Evolutionary conservation across 2,888 invertebrate species (phyloP).

Genomic region (Erebia epiphron): DNA sequence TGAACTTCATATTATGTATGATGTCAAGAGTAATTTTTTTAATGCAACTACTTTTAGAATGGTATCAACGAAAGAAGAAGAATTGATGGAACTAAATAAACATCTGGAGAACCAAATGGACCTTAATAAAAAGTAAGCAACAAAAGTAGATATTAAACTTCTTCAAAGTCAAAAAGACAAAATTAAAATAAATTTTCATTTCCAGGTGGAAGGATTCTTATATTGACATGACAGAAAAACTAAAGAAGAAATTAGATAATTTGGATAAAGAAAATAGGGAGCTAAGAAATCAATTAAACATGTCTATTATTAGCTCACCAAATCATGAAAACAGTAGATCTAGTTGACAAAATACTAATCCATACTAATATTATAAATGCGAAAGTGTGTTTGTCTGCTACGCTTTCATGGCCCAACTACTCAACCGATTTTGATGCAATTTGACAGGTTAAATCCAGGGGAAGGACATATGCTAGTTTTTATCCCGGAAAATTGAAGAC

Average conservation of each 20-base stretch:
- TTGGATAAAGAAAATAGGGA: slow-evolving; percentile 80
- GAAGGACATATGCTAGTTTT: too few relatives aligned
- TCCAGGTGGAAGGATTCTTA: slow-evolving; percentile 86
- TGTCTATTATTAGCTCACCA: slow-evolving; percentile 51
- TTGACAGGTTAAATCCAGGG: too few relatives aligned
- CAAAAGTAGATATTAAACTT: not conserved
- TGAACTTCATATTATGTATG: not conserved
- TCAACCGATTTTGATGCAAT: too few relatives aligned
- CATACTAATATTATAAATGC: too few relatives aligned
- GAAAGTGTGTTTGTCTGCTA: too few relatives aligned
- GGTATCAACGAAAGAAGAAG: slow-evolving; percentile 78
- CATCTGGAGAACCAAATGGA: slow-evolving; percentile 84
- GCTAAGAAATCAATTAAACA: slow-evolving; percentile 66
- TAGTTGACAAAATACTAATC: slow-evolving; percentile 48
- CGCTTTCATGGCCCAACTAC: too few relatives aligned
- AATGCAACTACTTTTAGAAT: slow-evolving; percentile 54
- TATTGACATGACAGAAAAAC: slow-evolving; percentile 83
- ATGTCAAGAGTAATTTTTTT: not conserved
- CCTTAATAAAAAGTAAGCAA: slow-evolving; percentile 80
- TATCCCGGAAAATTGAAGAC: too few relatives aligned
- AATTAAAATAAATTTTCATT: slow-evolving; percentile 12
- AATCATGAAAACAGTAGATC: slow-evolving; percentile 47
- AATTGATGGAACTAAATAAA: slow-evolving; percentile 75
- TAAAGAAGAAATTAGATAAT: slow-evolving; percentile 82
- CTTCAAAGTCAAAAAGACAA: not conserved